Percentiles rank a stretch among this genome's conserved stretches.
Conservation (phyloP, 2,797 vertebrate genomes). For the Heterohyrax brucei region DNA sequence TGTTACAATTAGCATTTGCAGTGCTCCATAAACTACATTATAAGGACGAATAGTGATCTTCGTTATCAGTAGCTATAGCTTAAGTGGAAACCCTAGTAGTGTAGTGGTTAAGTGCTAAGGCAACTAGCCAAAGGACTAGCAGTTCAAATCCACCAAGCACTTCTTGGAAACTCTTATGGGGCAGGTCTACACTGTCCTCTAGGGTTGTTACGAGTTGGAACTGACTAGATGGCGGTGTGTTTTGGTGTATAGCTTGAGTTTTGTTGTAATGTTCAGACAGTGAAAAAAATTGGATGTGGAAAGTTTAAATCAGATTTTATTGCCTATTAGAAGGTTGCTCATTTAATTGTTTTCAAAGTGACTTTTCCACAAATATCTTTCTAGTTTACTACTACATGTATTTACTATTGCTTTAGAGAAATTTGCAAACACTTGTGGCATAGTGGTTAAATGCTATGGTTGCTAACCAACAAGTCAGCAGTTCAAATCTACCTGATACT, state of each 20-base stretch:
- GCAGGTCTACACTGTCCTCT: no score
- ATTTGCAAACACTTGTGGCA: no score
- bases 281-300: constrained; percentile 12
- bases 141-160: no score
- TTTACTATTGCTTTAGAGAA: background rate
- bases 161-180: no score
- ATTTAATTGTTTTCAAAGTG: constrained; percentile 33
- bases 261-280: background rate
- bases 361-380: background rate
- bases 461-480: no score
- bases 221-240: no score
- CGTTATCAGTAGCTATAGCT: background rate
- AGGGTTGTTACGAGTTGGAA: no score
- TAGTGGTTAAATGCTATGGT: no score
- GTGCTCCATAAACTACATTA: background rate
- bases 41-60: background rate
- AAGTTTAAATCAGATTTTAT: constrained; percentile 48
- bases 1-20: background rate
- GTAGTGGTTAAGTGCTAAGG: no score
- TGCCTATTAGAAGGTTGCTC: constrained; percentile 19
- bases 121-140: no score
- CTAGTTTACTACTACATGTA: constrained; percentile 3
- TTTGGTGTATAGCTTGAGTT: background rate
- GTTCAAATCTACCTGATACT: no score
- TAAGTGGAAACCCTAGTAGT: background rate